phyloP scores from a whole-genome alignment of 2,797 vertebrate genomes.

The Nothura maculosa region DNA sequence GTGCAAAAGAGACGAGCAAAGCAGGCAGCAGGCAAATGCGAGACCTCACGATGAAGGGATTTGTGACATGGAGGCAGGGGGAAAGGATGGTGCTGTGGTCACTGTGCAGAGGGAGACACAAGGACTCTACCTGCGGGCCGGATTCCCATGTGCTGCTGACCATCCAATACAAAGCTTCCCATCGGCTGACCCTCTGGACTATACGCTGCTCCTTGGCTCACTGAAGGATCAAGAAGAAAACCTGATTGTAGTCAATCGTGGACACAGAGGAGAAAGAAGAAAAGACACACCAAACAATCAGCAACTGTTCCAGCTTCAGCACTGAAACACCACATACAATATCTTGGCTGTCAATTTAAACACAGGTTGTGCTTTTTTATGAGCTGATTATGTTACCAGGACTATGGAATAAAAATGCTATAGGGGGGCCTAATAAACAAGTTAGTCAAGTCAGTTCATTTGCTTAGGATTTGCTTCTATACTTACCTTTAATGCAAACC shows the following conservation, averaged over 20 bases:
- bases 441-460: slow-evolving; percentile 47
- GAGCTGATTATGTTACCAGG: slow-evolving; percentile 64
- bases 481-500: slow-evolving; percentile 69
- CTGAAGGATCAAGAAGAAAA: slow-evolving; percentile 99
- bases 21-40: slow-evolving; percentile 73
- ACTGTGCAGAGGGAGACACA: slow-evolving; percentile 23
- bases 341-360: slow-evolving; percentile 78
- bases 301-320: slow-evolving; percentile 95
- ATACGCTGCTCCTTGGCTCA: slow-evolving; percentile 99
- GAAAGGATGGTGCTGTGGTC: slow-evolving; percentile 27
- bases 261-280: slow-evolving; percentile 98
- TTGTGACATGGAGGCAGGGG: slow-evolving; percentile 24
- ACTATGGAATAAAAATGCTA: slow-evolving; percentile 57
- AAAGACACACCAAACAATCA: slow-evolving; percentile 99
- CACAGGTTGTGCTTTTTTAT: slow-evolving; percentile 61
- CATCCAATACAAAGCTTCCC: slow-evolving; percentile 99
- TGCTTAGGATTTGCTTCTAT: slow-evolving; percentile 48
- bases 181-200: slow-evolving; percentile 99
- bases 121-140: slow-evolving; percentile 93
- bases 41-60: slow-evolving; percentile 40
- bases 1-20: slow-evolving; percentile 75
- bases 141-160: slow-evolving; percentile 99
- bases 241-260: slow-evolving; percentile 99
- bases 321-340: slow-evolving; percentile 90
- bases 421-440: slow-evolving; percentile 48